A percentile compares a stretch with the other conserved stretches of the same genome.
These are phyloP conservation scores for Lysandra bellargus DNA, from an alignment of 2,888 invertebrate genomes.

Conservation along the genomic window DNA sequence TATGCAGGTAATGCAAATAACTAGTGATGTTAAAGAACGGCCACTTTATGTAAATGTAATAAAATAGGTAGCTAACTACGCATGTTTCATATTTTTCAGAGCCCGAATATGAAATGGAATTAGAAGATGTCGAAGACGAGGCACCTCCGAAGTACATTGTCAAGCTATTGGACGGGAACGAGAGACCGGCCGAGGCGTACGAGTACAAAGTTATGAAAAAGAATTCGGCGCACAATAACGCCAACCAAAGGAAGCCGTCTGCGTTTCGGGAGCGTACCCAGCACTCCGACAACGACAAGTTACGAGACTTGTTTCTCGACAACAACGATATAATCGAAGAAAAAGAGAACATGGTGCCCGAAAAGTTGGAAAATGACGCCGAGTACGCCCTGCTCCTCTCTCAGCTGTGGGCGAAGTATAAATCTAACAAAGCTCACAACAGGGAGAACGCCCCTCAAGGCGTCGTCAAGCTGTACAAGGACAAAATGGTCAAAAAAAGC, in stretches of 20 bases:
- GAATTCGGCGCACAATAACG: conserved; percentile 46
- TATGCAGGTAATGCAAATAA: conserved; percentile 56
- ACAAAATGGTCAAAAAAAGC: conserved; percentile 71
- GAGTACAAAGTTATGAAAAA: conserved; percentile 80
- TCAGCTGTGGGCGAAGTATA: conserved; percentile 81
- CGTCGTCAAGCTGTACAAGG: conserved; percentile 71
- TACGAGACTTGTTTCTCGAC: conserved; percentile 67
- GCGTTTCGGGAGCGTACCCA: conserved; percentile 71
- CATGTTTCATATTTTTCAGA: conserved; percentile 51
- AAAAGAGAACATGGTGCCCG: conserved; percentile 53
- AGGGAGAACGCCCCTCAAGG: conserved; percentile 64
- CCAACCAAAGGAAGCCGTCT: conserved; percentile 57
- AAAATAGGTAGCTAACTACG: not conserved
- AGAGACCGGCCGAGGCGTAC: conserved; percentile 75
- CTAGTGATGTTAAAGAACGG: not conserved
- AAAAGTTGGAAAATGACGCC: conserved; percentile 66
- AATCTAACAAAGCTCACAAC: conserved; percentile 66
- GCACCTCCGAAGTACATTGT: conserved; percentile 63
- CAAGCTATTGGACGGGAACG: conserved; percentile 64
- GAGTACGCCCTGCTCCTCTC: conserved; percentile 78
- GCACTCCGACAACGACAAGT: conserved; percentile 65
- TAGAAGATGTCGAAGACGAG: conserved; percentile 63
- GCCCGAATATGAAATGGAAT: conserved; percentile 62
- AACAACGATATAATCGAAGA: conserved; percentile 56
- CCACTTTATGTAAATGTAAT: not conserved